These are phyloP conservation scores for Bambusicola thoracicus DNA, from an alignment of 2,113 vertebrate genomes.

Conservation along the genomic window DNA sequence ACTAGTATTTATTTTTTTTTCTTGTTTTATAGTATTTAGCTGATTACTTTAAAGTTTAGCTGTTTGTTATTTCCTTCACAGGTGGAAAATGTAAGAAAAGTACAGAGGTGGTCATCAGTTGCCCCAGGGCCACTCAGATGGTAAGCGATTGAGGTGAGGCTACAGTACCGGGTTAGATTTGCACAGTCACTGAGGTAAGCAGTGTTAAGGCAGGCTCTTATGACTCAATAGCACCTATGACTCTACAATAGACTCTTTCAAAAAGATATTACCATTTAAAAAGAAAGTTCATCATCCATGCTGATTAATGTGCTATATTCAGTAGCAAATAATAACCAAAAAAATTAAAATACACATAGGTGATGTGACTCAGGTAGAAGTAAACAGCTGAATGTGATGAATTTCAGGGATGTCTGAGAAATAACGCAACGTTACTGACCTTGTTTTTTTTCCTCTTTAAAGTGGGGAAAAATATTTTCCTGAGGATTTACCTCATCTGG, in stretches of 20 bases:
- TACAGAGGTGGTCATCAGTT: background rate
- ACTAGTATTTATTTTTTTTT: background rate
- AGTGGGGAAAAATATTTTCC: background rate
- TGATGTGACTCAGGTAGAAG: background rate
- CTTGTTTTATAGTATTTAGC: background rate
- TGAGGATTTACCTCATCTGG: background rate
- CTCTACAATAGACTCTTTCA: background rate
- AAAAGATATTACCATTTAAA: background rate
- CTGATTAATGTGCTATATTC: background rate
- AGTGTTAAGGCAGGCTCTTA: background rate
- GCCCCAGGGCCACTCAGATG: background rate
- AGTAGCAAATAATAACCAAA: background rate
- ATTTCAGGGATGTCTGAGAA: background rate
- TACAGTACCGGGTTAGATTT: background rate
- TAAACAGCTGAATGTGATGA: background rate
- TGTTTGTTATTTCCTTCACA: background rate
- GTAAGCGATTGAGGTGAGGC: background rate
- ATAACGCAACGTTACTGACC: background rate
- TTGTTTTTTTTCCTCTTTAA: background rate
- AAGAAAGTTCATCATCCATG: background rate
- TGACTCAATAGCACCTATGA: rapidly evolving
- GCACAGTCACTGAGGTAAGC: background rate
- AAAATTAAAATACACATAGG: background rate
- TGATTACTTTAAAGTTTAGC: background rate
- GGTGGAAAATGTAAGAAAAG: background rate